These are phyloP conservation scores for Callaeas wilsoni DNA, from an alignment of 2,113 vertebrate species.

Conservation along the genomic window DNA sequence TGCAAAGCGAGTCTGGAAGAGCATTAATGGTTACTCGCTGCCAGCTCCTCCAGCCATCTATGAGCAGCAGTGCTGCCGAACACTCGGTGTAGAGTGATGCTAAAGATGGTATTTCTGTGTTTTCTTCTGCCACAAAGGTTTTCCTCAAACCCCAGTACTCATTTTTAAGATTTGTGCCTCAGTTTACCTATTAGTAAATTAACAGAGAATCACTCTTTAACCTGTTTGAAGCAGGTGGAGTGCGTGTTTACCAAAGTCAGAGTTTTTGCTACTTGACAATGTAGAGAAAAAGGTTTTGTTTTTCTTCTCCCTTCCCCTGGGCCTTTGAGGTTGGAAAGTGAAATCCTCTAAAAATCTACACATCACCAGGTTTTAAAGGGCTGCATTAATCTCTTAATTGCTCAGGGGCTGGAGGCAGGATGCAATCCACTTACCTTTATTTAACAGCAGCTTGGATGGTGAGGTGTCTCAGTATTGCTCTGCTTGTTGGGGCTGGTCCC, in stretches of 20 bases:
- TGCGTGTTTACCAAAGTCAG: background rate
- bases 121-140: background rate
- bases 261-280: background rate
- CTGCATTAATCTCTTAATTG: slow-evolving; percentile 33
- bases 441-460: background rate
- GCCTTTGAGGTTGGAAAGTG: slow-evolving; percentile 24
- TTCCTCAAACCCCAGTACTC: background rate
- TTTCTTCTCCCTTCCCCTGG: background rate
- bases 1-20: background rate
- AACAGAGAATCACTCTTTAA: background rate
- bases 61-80: background rate
- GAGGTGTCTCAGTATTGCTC: background rate
- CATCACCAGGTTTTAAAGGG: background rate
- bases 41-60: background rate
- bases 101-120: background rate
- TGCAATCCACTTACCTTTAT: background rate
- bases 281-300: background rate
- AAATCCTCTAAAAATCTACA: slow-evolving; percentile 20
- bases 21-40: background rate
- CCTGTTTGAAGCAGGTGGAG: background rate
- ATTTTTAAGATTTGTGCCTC: background rate
- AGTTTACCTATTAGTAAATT: background rate
- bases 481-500: background rate
- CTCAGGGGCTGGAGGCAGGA: background rate
- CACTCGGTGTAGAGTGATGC: fast-evolving